Base-by-base conservation (phyloP, 2,113 vertebrate species). In the Pluvianellus socialis region DNA sequence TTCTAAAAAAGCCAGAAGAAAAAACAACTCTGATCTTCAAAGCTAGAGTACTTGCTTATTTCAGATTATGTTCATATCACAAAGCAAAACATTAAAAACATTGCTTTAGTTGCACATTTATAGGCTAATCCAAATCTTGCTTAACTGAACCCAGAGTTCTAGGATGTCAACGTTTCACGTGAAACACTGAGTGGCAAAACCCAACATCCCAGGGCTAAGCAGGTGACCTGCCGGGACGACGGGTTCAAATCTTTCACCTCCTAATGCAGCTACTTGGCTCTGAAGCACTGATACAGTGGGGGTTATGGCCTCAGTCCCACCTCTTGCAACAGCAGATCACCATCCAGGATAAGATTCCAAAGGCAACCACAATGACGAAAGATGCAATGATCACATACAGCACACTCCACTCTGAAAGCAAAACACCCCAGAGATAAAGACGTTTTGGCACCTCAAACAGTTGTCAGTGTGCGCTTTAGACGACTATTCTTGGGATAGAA, bases 301-400 rank as follows among this genome's bases (percentile, higher is more conserved):
- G 55, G 44, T 66, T 79, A 71, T 2, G 32, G 70, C 38, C 47
- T 62, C 87, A 90, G 72, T 40, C 97, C 93, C 97, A 99, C 99
- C 98, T 99, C 92, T 98, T 99, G 95, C 99, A 99, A 80, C 99
- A 99, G 96, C 99, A 99, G 97, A 99, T 95, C 42, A 98, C 84
- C 28, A 98, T 98, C 99, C 99, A 99, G 23, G 98, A 97, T 49
- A 99, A 73, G 73, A 99, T 99, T 76, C 98, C 99, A n/a, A 98
- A 91, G 70, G 99, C 98, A 81, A 99, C 99, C 90, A 99, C 98
- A 33, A 99, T 99, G 98, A 99, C 96, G 26, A 99, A 99, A 27
- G 99, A 99, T 6, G 99, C 98, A 65, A 99, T 99, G 30, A 99
- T 98, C 75, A 99, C 99, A 35, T 99, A 99, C 38, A 99, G 98